Evolutionary conservation across 2,113 vertebrate genomes (phyloP).

Genomic region (Pseudonaja textilis): DNA sequence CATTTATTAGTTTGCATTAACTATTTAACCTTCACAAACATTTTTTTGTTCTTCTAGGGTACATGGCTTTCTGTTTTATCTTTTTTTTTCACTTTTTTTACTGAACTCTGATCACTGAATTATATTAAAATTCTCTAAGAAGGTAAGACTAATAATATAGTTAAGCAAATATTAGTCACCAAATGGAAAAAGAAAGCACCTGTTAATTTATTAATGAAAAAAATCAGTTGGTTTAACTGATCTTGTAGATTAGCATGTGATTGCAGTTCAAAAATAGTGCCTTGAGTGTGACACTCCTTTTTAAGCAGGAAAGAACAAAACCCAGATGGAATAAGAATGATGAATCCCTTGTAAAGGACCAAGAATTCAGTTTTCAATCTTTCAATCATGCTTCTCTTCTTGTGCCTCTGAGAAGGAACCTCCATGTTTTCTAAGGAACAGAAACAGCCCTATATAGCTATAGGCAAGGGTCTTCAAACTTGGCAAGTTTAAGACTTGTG

Average conservation of each 20-base stretch:
- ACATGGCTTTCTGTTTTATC: not conserved
- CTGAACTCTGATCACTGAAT: not conserved
- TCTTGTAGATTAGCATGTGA: constrained; percentile 16
- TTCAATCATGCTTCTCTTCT: not conserved
- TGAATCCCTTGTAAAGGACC: not conserved
- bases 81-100: constrained; percentile 3
- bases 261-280: not conserved
- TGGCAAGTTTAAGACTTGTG: too few species aligned
- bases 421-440: not conserved
- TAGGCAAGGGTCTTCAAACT: too few species aligned
- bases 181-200: not conserved
- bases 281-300: not conserved
- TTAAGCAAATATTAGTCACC: not conserved
- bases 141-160: constrained; percentile 6
- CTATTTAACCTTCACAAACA: not conserved
- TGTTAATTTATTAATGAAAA: constrained; percentile 38
- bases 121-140: not conserved
- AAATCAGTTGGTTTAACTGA: constrained; percentile 45
- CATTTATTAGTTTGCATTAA: not conserved
- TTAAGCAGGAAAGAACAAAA: not conserved
- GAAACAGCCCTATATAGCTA: not conserved
- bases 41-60: not conserved
- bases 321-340: not conserved
- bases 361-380: not conserved
- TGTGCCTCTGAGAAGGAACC: not conserved